Evolutionary conservation across 2,888 invertebrate genomes (phyloP), one percentile per base, ranked within the genome.

Genomic region (Meandrusa payeni): DNA sequence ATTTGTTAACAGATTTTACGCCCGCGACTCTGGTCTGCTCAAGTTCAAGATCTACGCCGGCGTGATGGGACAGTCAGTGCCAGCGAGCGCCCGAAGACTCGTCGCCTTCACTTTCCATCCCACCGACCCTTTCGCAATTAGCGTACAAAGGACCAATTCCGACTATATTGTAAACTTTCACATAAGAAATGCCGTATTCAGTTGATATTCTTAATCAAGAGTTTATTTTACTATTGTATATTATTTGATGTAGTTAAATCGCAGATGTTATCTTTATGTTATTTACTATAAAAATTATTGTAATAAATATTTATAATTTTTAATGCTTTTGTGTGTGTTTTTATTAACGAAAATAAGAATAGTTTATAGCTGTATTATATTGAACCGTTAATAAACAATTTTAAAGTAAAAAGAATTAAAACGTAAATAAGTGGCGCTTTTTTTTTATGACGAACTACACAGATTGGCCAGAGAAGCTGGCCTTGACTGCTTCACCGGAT

Each of bases 91-190:
- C 5, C 86, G 97, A 53, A 88, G 96, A 54, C 89, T 98, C 6
- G 97, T 97, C 2, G 97, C 98, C 9, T 98, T 97, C 71, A 97
- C 97, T 5, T 98, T 97, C 77, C 98, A 98, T 81, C 98, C 98
- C 0, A 95, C 93, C 6, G 97, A 98, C 80, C 98, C 98, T 0
- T 97, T 98, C 78, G 95, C 97, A 4, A 96, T 98, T 52, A 97
- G 97, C 63, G 96, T 98, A 4, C 98, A 98, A 73, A 90, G 97
- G 57, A 95, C 96, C 5, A 95, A 96, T 78, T 92, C 95, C 0
- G 97, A 97, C 68, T 98, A 98, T 73, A 94, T 97, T 46, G 96
- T 97, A 32, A 98, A 98, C 85, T 96, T 98, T 76, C 98, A 98
- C 69, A 91, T 98, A 41, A 90, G 97, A 64, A 93, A 94, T 55